Evolutionary conservation across 2,888 invertebrate genomes (phyloP).

Genomic region (Hoplodrina blanda): DNA sequence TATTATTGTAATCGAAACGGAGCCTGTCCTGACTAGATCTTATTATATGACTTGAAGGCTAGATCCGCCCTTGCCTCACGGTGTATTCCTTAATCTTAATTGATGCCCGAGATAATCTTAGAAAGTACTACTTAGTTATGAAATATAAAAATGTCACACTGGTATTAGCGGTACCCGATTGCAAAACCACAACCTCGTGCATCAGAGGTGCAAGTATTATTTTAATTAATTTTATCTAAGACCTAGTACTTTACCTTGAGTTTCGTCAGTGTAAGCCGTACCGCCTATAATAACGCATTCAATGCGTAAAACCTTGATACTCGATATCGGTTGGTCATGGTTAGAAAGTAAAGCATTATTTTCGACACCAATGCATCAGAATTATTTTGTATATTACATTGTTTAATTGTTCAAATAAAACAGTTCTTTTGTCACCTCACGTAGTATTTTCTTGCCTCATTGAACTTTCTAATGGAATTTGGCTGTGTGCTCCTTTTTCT

Average conservation of each 20-base stretch:
- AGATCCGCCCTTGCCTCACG: too few species aligned
- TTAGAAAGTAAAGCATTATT: constrained; percentile 48
- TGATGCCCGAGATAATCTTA: too few species aligned
- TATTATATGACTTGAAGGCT: too few species aligned
- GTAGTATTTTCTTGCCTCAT: constrained; percentile 17
- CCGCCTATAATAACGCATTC: background rate
- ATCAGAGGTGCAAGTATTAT: too few species aligned
- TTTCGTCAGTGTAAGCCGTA: constrained; percentile 10
- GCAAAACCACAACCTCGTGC: too few species aligned
- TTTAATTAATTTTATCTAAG: too few species aligned
- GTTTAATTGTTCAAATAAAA: constrained; percentile 18
- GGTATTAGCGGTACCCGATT: too few species aligned
- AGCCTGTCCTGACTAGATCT: too few species aligned
- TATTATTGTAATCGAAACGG: too few species aligned
- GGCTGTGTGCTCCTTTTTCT: background rate
- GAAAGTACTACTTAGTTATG: too few species aligned
- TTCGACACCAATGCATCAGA: constrained; percentile 19
- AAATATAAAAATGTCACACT: too few species aligned
- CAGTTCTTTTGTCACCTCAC: constrained; percentile 39
- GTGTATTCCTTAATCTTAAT: too few species aligned
- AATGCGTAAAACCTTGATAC: background rate
- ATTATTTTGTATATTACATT: constrained; percentile 10
- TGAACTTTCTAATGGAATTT: constrained; percentile 23
- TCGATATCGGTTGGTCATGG: background rate
- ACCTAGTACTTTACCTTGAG: constrained; percentile 21